These are phyloP conservation scores for Spodoptera picta DNA, from an alignment of 2,888 invertebrate genomes.

Conservation along the genomic window DNA sequence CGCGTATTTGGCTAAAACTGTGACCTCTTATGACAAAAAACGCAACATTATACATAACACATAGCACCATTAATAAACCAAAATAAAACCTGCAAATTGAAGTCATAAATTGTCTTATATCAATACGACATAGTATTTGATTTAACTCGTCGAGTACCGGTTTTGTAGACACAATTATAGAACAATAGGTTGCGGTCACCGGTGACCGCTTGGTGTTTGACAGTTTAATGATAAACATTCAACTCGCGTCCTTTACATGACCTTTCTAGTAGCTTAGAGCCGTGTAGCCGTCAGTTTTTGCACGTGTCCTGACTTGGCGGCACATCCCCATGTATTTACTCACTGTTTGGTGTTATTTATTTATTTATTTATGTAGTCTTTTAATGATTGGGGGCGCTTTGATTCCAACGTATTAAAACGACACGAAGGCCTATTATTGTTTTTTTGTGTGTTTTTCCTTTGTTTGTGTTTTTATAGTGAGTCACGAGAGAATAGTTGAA, in stretches of 20 bases:
- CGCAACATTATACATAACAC: too few species aligned
- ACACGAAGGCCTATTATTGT: conserved; percentile 65
- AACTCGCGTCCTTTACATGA: conserved; percentile 13
- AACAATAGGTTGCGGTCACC: too few species aligned
- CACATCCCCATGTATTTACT: conserved; percentile 79
- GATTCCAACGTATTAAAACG: conserved; percentile 79
- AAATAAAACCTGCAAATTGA: neutral
- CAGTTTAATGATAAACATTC: conserved; percentile 23
- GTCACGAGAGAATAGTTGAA: conserved; percentile 17
- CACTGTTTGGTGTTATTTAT: conserved; percentile 75
- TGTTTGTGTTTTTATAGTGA: conserved; percentile 39
- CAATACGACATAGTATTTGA: conserved; percentile 1
- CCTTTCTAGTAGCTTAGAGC: conserved; percentile 40
- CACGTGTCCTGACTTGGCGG: conserved; percentile 49
- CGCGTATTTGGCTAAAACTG: too few species aligned
- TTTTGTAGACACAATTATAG: too few species aligned
- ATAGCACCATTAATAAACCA: neutral
- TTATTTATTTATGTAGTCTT: conserved; percentile 82
- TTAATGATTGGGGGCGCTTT: conserved; percentile 84
- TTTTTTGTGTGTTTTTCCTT: conserved; percentile 55
- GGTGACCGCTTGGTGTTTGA: too few species aligned
- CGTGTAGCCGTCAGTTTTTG: conserved; percentile 49
- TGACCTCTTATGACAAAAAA: too few species aligned
- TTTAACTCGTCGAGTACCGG: too few species aligned
- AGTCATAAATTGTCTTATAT: neutral